Conservation (phyloP, 1,140 invertebrate species). For the Drosophila eugracilis region DNA sequence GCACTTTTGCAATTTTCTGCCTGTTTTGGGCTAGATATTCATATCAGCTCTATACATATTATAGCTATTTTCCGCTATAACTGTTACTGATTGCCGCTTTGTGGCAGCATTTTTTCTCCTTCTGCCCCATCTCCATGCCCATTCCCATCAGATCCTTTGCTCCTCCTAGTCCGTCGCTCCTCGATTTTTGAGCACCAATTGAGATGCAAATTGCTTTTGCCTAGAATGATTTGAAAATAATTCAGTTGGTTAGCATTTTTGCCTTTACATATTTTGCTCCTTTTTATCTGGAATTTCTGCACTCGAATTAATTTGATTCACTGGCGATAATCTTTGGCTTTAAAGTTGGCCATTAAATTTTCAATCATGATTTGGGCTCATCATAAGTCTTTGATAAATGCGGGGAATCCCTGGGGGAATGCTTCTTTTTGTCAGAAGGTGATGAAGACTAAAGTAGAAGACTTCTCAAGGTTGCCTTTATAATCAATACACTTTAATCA, state of each 20-base stretch:
- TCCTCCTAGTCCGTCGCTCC: slow-evolving; percentile 12
- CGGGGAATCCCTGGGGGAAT: neutral
- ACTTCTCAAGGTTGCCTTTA: no score
- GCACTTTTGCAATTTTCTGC: slow-evolving; percentile 73
- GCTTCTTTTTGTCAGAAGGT: no score
- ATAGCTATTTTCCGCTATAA: slow-evolving; percentile 81
- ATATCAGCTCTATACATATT: slow-evolving; percentile 76
- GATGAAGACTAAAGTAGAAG: no score
- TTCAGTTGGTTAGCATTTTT: slow-evolving; percentile 66
- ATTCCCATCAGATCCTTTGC: neutral
- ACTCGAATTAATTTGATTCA: slow-evolving; percentile 67
- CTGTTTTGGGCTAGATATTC: slow-evolving; percentile 72
- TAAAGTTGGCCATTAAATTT: slow-evolving; percentile 28
- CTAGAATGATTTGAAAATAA: slow-evolving; percentile 80
- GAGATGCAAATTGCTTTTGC: slow-evolving; percentile 78
- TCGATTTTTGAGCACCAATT: slow-evolving; percentile 64
- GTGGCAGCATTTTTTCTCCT: slow-evolving; percentile 54
- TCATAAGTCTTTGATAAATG: neutral
- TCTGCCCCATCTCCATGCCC: no score
- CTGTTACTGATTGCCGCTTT: slow-evolving; percentile 79
- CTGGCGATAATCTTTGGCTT: slow-evolving; percentile 52
- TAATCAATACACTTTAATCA: no score
- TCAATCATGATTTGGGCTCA: slow-evolving; percentile 8
- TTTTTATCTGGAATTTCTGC: slow-evolving; percentile 28
- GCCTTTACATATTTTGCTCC: slow-evolving; percentile 24